phyloP scores from a whole-genome alignment of 2,888 invertebrate species.

The Melanotus villosus region DNA sequence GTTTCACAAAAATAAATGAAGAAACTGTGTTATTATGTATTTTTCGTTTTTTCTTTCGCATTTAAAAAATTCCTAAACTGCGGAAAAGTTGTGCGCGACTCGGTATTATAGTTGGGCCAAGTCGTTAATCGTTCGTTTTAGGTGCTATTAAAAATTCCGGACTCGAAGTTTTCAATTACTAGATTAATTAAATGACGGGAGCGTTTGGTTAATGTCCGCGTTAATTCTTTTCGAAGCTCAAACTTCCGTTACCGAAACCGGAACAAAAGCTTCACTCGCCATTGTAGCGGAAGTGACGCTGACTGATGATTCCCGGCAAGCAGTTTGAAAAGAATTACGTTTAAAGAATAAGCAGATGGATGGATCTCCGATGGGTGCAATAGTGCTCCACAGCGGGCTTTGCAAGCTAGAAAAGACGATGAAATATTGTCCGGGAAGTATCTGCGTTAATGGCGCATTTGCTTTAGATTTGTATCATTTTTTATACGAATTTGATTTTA shows the following conservation, averaged over 20 bases:
- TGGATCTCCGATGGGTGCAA: constrained; percentile 64
- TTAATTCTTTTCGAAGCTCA: constrained; percentile 61
- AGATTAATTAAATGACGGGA: constrained; percentile 64
- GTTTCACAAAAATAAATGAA: constrained; percentile 68
- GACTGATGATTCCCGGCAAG: constrained; percentile 66
- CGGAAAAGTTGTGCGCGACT: constrained; percentile 2
- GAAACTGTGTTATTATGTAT: constrained; percentile 51
- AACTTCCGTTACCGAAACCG: constrained; percentile 56
- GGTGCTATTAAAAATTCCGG: constrained; percentile 55
- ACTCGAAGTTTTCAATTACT: constrained; percentile 63
- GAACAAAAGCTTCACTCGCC: constrained; percentile 64
- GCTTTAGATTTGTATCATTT: constrained; percentile 55
- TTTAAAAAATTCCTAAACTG: background rate
- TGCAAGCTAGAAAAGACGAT: constrained; percentile 59
- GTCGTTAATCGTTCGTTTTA: constrained; percentile 40
- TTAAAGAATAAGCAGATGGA: constrained; percentile 66
- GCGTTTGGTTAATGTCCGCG: constrained; percentile 61
- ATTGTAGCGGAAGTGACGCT: constrained; percentile 68
- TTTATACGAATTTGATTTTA: constrained; percentile 42
- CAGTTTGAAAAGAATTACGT: constrained; percentile 65
- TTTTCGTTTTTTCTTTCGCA: constrained; percentile 11
- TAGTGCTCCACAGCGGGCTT: constrained; percentile 58
- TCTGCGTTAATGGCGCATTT: constrained; percentile 63
- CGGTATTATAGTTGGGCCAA: constrained; percentile 7
- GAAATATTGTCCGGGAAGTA: constrained; percentile 62